These are phyloP conservation scores for Zaprionus africanus DNA, from an alignment of 1,140 invertebrate genomes.

Conservation along the genomic window DNA sequence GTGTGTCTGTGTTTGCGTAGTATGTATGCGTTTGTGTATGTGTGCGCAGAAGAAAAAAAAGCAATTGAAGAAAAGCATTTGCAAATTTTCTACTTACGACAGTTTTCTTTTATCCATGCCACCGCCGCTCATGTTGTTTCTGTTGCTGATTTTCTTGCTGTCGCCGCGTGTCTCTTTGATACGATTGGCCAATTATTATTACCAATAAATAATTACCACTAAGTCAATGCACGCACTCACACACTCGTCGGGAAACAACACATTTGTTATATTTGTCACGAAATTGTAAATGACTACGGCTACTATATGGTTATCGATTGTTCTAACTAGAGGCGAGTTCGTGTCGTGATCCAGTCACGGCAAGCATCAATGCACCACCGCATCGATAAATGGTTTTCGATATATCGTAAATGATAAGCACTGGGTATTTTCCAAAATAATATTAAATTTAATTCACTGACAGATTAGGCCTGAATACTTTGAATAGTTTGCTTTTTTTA, in stretches of 20 bases:
- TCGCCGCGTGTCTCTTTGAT: slow-evolving; percentile 30
- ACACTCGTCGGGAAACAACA: slow-evolving; percentile 48
- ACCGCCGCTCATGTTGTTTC: slow-evolving; percentile 78
- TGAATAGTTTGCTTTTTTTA: background rate
- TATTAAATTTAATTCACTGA: background rate
- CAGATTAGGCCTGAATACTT: background rate
- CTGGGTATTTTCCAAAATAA: background rate
- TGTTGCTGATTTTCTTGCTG: slow-evolving; percentile 37
- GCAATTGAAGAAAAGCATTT: slow-evolving; percentile 51
- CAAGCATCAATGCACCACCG: background rate
- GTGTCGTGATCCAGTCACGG: background rate
- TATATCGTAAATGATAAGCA: background rate
- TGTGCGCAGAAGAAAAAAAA: slow-evolving; percentile 61
- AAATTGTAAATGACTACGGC: slow-evolving; percentile 45
- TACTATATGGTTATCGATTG: slow-evolving; percentile 41
- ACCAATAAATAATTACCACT: slow-evolving; percentile 53
- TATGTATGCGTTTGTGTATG: slow-evolving; percentile 34
- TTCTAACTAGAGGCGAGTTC: slow-evolving; percentile 29
- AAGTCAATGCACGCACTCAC: slow-evolving; percentile 53
- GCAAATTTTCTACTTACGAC: slow-evolving; percentile 84
- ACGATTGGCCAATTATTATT: slow-evolving; percentile 45
- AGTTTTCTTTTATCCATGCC: slow-evolving; percentile 86
- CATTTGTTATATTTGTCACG: slow-evolving; percentile 57
- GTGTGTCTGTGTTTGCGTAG: slow-evolving; percentile 23
- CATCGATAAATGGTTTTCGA: slow-evolving; percentile 28